Evolutionary conservation across 2,888 invertebrate genomes (phyloP).

Genomic region (Ornithoptera alexandrae): DNA sequence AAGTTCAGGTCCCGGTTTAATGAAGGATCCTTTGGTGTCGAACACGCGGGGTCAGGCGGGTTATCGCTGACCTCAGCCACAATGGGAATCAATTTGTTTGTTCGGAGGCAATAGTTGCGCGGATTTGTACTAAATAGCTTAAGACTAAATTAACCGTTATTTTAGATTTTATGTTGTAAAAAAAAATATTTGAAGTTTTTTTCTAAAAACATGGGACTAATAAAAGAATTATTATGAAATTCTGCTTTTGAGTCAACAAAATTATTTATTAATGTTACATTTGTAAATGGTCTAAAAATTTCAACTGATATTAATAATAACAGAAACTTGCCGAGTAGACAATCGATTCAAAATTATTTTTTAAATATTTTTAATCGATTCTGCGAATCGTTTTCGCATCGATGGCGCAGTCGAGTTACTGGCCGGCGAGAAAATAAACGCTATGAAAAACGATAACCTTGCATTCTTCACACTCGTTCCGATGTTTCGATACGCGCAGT

Average conservation of each 20-base stretch:
- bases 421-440: constrained; percentile 18
- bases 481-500: constrained; percentile 25
- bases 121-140: not conserved
- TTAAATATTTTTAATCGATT: constrained; percentile 17
- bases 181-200: too few relatives aligned
- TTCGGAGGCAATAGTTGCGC: constrained; percentile 12
- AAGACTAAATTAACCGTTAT: not conserved
- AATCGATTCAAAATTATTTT: constrained; percentile 10
- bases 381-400: constrained; percentile 9
- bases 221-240: too few relatives aligned
- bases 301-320: constrained; percentile 11
- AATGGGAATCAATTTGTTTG: constrained; percentile 29
- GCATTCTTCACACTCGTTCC: constrained; percentile 25
- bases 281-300: constrained; percentile 5
- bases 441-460: constrained; percentile 20
- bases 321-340: constrained; percentile 1
- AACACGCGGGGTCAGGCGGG: constrained; percentile 20
- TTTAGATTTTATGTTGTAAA: too few relatives aligned
- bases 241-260: not conserved
- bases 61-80: constrained; percentile 23
- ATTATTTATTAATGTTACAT: not conserved
- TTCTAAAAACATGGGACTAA: too few relatives aligned
- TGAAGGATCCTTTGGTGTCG: constrained; percentile 18
- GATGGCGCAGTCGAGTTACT: constrained; percentile 4
- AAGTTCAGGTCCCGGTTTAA: constrained; percentile 24